Evolutionary conservation across 2,888 invertebrate species (phyloP).

Genomic region (Drosophila neotestacea): DNA sequence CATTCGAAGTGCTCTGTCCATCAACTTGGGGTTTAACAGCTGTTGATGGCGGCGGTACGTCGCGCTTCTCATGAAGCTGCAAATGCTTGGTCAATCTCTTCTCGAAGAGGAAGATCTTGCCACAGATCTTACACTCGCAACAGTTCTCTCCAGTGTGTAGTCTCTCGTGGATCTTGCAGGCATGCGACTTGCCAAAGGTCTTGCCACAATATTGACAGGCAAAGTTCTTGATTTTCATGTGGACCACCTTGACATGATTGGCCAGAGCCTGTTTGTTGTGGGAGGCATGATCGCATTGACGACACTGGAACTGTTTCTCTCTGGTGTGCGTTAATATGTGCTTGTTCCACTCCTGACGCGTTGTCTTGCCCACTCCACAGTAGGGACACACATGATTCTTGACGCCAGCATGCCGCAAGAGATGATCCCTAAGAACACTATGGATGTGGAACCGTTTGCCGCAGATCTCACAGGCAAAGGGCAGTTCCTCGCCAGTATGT

Average conservation of each 20-base stretch:
- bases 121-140: conserved; percentile 82
- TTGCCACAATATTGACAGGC: conserved; percentile 83
- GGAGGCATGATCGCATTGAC: conserved; percentile 81
- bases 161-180: conserved; percentile 83
- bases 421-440: conserved; percentile 83
- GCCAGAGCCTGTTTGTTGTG: conserved; percentile 83
- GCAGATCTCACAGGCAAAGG: conserved; percentile 82
- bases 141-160: conserved; percentile 82
- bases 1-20: conserved; percentile 19
- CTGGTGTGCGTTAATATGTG: conserved; percentile 83
- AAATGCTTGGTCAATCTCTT: conserved; percentile 82
- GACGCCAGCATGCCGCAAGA: conserved; percentile 84
- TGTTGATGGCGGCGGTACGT: conserved; percentile 54
- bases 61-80: conserved; percentile 82
- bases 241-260: conserved; percentile 82
- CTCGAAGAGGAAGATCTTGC: conserved; percentile 81
- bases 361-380: conserved; percentile 84
- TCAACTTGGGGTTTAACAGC: conserved; percentile 48
- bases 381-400: conserved; percentile 84
- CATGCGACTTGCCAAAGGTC: conserved; percentile 82
- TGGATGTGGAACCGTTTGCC: conserved; percentile 83
- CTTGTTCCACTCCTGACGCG: conserved; percentile 83
- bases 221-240: conserved; percentile 82
- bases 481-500: conserved; percentile 83
- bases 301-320: conserved; percentile 83